These are phyloP conservation scores for Clavelina lepadiformis DNA, from an alignment of 23 tunicate species.

Conservation along the genomic window DNA sequence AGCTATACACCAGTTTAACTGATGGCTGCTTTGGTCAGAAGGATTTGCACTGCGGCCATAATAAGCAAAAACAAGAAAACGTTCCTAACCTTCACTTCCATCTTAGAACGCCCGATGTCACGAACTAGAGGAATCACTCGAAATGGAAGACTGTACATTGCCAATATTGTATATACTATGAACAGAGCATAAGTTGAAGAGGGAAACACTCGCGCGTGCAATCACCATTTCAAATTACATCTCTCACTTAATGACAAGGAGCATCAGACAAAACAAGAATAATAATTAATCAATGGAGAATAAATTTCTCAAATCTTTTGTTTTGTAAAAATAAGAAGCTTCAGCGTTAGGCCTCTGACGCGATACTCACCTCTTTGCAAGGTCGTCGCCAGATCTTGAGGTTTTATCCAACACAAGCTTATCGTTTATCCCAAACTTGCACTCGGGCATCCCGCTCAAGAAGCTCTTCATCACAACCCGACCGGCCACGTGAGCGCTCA, in stretches of 20 bases:
- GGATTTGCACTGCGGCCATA: not conserved
- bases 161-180: no score
- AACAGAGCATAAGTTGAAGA: no score
- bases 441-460: slow-evolving; percentile 98
- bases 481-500: slow-evolving; percentile 98
- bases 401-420: slow-evolving; percentile 88
- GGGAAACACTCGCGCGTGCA: no score
- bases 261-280: no score
- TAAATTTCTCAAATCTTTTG: not conserved
- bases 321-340: not conserved
- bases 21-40: no score
- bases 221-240: no score
- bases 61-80: not conserved
- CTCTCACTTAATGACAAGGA: no score
- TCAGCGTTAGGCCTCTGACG: not conserved
- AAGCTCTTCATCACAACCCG: slow-evolving; percentile 96
- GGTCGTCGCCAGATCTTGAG: slow-evolving; percentile 41
- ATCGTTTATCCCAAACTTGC: slow-evolving; percentile 99
- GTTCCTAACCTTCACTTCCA: slow-evolving; percentile 90
- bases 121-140: slow-evolving; percentile 96
- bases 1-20: no score
- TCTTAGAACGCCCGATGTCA: slow-evolving; percentile 86
- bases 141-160: slow-evolving; percentile 86
- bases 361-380: slow-evolving; percentile 45
- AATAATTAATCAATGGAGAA: not conserved